Base-by-base conservation (phyloP, 1,140 invertebrate genomes). In the Trichomalopsis sarcophagae region DNA sequence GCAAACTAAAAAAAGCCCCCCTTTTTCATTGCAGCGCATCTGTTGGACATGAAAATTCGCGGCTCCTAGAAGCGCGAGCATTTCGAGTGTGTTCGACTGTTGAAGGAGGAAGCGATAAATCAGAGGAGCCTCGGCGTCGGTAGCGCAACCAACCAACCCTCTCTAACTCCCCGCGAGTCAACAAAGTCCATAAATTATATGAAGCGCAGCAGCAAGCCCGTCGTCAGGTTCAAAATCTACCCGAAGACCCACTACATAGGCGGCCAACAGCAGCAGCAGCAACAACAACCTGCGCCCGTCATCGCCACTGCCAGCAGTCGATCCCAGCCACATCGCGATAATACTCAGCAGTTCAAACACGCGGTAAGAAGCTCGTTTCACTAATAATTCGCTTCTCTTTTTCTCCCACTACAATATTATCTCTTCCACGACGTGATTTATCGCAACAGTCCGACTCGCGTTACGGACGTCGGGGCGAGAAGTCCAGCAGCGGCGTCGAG, bases 111-210 rank as follows among this genome's bases (percentile, higher is more conserved):
- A 81, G 69, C 78, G 55, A 84, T 84, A 79, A 77, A 81, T 69
- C 78, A 78, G 27, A 30, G 21, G 27, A 30, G 21, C 27, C 33
- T 17, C 17, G n/a, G 68, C 27, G 73, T 17, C 73, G 36, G 73
- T 71, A 27, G 68, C 27, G 6, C 40, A 44, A 44, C 40, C 40
- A 7, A 9, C 40, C 10, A 14, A 9, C 68, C 10, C 11, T 10
- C n/a, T n/a, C 23, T 74, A 23, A 62, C 23, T n/a, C 68, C 33
- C 1, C 81, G 36, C 81, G 36, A 83, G 76, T 79, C 23, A 13
- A 44, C 68, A 74, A 79, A 73, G 47, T 80, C 55, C 44, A 68
- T 85, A 66, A 81, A 85, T 84, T 87, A 84, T 84, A 87, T 84
- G 82, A 87, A 84, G 86, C 82, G 83, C 71, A 84, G 50, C 76